These are phyloP conservation scores for Antennarius maculatus DNA, from an alignment of 2,797 vertebrate species.

Conservation along the genomic window DNA sequence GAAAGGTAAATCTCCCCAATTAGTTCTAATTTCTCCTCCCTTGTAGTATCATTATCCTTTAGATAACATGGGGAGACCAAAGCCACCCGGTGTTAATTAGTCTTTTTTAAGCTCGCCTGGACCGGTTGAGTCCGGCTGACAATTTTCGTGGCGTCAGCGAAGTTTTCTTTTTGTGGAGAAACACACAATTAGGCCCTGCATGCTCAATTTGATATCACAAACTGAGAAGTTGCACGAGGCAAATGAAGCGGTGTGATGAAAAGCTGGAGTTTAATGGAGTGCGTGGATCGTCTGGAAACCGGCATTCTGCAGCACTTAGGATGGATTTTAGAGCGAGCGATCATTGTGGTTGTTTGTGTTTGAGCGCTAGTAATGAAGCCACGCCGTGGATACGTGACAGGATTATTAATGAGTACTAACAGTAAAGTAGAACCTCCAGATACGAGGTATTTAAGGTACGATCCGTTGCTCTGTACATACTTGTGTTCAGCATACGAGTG, in stretches of 20 bases:
- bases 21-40: conserved; percentile 48
- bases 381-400: too few species aligned
- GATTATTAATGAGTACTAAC: too few species aligned
- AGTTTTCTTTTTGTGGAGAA: conserved; percentile 18
- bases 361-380: too few species aligned
- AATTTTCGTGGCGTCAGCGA: conserved; percentile 18
- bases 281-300: neutral
- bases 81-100: conserved; percentile 36
- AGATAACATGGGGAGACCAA: conserved; percentile 31
- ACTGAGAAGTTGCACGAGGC: neutral
- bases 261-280: neutral
- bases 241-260: neutral
- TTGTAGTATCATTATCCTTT: conserved; percentile 47
- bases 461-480: too few species aligned
- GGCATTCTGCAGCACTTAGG: neutral
- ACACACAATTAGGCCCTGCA: conserved; percentile 1
- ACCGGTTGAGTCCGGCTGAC: conserved; percentile 5
- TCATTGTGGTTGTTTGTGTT: too few species aligned
- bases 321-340: too few species aligned
- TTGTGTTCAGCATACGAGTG: too few species aligned
- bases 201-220: neutral
- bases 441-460: too few species aligned
- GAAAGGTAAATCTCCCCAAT: conserved; percentile 55
- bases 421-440: too few species aligned
- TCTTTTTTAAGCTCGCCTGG: conserved; percentile 13